Evolutionary conservation across 2,797 vertebrate species (phyloP).

Genomic region (Mycteria americana): DNA sequence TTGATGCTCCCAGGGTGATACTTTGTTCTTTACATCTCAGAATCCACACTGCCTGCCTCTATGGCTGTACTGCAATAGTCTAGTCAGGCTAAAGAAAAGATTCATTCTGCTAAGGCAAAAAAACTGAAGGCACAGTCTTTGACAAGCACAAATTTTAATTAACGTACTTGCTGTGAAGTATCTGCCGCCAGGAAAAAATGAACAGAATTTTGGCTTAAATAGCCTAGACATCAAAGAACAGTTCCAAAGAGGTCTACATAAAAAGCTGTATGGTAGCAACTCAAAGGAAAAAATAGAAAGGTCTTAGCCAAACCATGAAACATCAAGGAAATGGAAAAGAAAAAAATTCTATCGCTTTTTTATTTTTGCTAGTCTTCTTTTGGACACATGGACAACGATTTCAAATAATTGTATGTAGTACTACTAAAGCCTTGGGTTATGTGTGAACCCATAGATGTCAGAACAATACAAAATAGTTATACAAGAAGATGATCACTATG

Average conservation of each 20-base stretch:
- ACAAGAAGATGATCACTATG: background rate
- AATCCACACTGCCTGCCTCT: background rate
- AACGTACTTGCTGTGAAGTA: constrained; percentile 31
- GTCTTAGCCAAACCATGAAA: background rate
- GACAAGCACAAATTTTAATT: constrained; percentile 43
- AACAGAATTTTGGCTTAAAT: constrained; percentile 44
- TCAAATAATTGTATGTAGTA: background rate
- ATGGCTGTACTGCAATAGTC: background rate
- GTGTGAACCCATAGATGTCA: background rate
- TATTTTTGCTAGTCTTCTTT: background rate
- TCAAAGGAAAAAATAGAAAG: background rate
- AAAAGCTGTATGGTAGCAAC: constrained; percentile 3
- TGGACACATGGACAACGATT: background rate
- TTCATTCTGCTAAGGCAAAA: background rate
- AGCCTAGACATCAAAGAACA: constrained; percentile 17
- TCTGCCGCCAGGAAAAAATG: constrained; percentile 56
- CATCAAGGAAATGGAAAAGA: background rate
- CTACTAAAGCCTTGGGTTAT: background rate
- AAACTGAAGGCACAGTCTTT: background rate
- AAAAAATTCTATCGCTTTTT: background rate
- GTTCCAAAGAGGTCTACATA: background rate
- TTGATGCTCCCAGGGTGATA: background rate
- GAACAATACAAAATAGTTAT: background rate
- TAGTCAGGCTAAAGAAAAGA: background rate
- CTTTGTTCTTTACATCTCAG: background rate